phyloP scores from a whole-genome alignment of 2,888 invertebrate species.

The Scrobipalpa atriplicella region DNA sequence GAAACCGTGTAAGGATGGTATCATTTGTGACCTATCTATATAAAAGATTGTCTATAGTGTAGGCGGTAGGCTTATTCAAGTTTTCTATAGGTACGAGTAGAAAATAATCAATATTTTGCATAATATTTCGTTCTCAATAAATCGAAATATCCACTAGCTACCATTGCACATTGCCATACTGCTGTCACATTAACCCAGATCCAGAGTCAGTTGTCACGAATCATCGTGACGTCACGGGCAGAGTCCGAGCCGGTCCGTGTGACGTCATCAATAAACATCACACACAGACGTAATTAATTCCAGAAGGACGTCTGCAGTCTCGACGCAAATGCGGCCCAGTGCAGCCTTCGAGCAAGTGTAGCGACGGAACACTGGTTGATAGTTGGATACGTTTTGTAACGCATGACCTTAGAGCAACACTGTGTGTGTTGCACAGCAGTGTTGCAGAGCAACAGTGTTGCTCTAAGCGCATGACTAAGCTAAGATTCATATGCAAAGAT shows the following conservation, averaged over 20 bases:
- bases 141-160: neutral
- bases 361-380: slow-evolving; percentile 42
- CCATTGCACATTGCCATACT: neutral
- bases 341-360: neutral
- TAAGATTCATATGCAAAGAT: too few relatives aligned
- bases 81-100: too few relatives aligned
- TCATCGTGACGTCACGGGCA: slow-evolving; percentile 11
- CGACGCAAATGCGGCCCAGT: slow-evolving; percentile 34
- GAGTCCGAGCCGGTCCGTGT: slow-evolving; percentile 6
- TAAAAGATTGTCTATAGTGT: too few relatives aligned
- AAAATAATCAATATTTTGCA: too few relatives aligned
- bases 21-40: too few relatives aligned
- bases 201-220: neutral
- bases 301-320: slow-evolving; percentile 51
- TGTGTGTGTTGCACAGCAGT: too few relatives aligned
- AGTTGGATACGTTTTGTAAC: too few relatives aligned
- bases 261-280: slow-evolving; percentile 34
- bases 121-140: neutral
- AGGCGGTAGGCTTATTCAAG: too few relatives aligned
- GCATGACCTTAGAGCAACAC: too few relatives aligned
- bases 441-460: too few relatives aligned
- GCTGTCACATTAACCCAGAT: neutral
- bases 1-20: too few relatives aligned
- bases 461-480: too few relatives aligned
- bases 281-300: slow-evolving; percentile 53